Conservation (phyloP, 2,113 vertebrate genomes). For the Bombycilla garrulus region DNA sequence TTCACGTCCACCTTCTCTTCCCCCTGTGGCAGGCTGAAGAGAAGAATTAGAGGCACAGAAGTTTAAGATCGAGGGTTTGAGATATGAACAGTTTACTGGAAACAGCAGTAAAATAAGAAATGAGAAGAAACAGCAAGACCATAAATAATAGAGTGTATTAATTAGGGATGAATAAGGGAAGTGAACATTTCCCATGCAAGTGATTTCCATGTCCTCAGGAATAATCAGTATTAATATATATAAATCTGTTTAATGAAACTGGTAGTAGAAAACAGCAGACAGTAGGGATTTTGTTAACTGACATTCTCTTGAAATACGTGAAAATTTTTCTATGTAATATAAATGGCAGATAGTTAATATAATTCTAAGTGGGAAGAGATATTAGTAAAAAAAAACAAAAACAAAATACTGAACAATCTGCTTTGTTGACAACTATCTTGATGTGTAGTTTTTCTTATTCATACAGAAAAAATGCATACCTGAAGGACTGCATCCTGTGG, state of each 20-base stretch:
- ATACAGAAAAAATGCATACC: background rate
- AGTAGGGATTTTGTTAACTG: background rate
- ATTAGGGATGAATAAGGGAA: background rate
- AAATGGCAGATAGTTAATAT: background rate
- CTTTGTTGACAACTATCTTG: background rate
- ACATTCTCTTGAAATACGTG: background rate
- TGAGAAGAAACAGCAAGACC: background rate
- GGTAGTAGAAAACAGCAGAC: background rate
- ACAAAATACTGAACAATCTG: background rate
- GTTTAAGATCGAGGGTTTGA: background rate
- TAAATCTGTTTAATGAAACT: background rate
- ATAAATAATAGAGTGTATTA: background rate
- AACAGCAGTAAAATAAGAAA: background rate
- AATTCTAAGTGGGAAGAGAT: background rate
- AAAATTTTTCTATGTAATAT: background rate
- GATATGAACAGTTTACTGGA: background rate
- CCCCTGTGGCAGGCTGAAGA: background rate
- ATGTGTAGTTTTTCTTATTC: background rate
- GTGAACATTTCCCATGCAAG: background rate
- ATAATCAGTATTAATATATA: background rate
- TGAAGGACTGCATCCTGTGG: background rate
- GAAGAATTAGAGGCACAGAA: background rate
- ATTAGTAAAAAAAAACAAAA: background rate
- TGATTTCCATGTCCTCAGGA: background rate
- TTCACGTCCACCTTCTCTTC: background rate